Conservation (phyloP, 1,140 invertebrate species). For the Scaptomyza graminum region DNA sequence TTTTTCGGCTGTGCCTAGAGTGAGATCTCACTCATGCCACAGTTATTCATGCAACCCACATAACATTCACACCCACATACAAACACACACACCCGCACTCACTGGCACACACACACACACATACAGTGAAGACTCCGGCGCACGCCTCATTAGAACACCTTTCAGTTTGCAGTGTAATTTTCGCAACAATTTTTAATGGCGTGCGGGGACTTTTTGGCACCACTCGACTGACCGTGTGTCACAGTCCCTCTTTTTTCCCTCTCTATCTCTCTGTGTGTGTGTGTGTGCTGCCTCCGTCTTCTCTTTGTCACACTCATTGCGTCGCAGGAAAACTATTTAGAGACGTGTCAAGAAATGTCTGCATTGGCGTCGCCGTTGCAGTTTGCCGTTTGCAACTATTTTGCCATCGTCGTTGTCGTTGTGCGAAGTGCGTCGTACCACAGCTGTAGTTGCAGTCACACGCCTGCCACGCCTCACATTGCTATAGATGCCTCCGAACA, state of each 20-base stretch:
- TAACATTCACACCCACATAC: slow-evolving; percentile 21
- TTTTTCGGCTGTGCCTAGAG: slow-evolving; percentile 13
- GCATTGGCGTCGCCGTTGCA: slow-evolving; percentile 54
- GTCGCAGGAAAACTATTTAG: slow-evolving; percentile 80
- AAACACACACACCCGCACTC: slow-evolving; percentile 15
- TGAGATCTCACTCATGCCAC: slow-evolving; percentile 52
- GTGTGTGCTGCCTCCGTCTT: background rate
- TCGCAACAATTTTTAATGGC: slow-evolving; percentile 80
- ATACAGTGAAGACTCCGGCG: slow-evolving; percentile 56
- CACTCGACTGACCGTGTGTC: slow-evolving; percentile 78
- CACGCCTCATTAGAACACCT: slow-evolving; percentile 81
- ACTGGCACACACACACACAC: slow-evolving; percentile 5
- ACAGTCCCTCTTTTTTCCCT: slow-evolving; percentile 22
- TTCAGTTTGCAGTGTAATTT: slow-evolving; percentile 80
- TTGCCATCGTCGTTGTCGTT: slow-evolving; percentile 39
- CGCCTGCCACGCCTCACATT: slow-evolving; percentile 51
- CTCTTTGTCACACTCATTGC: slow-evolving; percentile 38
- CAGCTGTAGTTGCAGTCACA: slow-evolving; percentile 60
- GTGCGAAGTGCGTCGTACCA: slow-evolving; percentile 28
- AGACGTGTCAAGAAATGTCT: slow-evolving; percentile 83
- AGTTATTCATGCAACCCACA: slow-evolving; percentile 50
- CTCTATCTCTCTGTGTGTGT: background rate
- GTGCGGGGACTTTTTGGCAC: slow-evolving; percentile 80
- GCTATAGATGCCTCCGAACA: background rate
- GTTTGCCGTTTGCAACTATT: slow-evolving; percentile 44